phyloP scores from a whole-genome alignment of 1,140 invertebrate species.

The Achatina immaculata region DNA sequence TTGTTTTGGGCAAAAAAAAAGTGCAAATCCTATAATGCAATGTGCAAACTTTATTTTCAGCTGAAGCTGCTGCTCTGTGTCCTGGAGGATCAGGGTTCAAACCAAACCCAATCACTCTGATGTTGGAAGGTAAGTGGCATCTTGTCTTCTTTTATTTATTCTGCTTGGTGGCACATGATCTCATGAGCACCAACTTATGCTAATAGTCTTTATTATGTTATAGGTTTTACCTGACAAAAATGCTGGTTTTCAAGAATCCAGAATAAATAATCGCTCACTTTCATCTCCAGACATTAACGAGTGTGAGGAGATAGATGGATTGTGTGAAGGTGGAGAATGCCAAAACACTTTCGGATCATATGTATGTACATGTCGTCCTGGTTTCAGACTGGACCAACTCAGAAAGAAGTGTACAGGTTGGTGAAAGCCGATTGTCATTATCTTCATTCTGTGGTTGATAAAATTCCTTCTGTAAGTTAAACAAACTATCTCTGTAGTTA shows the following conservation, averaged over 20 bases:
- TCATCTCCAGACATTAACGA: conserved; percentile 79
- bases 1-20: no score
- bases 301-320: conserved; percentile 82
- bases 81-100: conserved; percentile 87
- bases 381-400: conserved; percentile 79
- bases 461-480: no score
- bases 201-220: no score
- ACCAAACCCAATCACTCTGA: conserved; percentile 84
- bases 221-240: no score
- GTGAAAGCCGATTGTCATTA: no score
- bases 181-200: no score
- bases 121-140: conserved; percentile 69
- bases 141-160: not conserved
- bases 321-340: conserved; percentile 87
- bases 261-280: no score
- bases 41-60: conserved; percentile 64
- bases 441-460: no score
- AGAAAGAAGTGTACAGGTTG: conserved; percentile 82
- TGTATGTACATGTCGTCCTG: conserved; percentile 83
- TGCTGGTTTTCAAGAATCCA: no score
- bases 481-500: no score
- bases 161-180: no score
- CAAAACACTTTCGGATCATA: conserved; percentile 90
- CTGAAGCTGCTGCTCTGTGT: conserved; percentile 84
- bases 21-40: no score